phyloP scores from a whole-genome alignment of 2,797 vertebrate species.

The Jordanella pulchra region DNA sequence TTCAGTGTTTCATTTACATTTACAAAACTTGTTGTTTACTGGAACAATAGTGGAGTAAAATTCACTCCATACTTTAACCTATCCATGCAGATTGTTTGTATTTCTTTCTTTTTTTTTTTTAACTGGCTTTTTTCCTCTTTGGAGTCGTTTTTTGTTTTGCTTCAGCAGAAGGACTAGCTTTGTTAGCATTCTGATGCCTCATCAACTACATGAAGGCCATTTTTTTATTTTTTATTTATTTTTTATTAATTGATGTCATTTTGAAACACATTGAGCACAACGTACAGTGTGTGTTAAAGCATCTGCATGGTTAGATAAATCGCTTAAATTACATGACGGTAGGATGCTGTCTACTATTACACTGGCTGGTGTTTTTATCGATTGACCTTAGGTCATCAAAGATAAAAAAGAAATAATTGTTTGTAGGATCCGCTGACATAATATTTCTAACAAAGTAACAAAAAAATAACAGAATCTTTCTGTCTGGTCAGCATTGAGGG shows the following conservation, averaged over 20 bases:
- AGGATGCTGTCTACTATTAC: constrained; percentile 34
- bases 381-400: constrained; percentile 40
- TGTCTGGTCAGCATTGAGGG: constrained; percentile 15
- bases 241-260: background rate
- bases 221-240: background rate
- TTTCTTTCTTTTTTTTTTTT: background rate
- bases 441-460: constrained; percentile 17
- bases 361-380: constrained; percentile 28
- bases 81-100: constrained; percentile 19
- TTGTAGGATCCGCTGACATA: constrained; percentile 28
- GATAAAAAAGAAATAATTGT: constrained; percentile 21
- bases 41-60: constrained; percentile 10
- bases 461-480: background rate
- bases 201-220: background rate
- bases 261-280: constrained; percentile 1
- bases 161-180: background rate
- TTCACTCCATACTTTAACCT: constrained; percentile 16
- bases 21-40: no score
- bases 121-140: background rate
- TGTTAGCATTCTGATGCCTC: background rate
- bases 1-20: no score
- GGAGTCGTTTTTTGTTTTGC: background rate
- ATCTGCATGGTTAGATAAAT: constrained; percentile 11
- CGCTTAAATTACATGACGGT: constrained; percentile 7
- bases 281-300: background rate